Evolutionary conservation across 2,888 invertebrate genomes (phyloP), one percentile per base, ranked within the genome.

Genomic region (Ophion ventricosus): DNA sequence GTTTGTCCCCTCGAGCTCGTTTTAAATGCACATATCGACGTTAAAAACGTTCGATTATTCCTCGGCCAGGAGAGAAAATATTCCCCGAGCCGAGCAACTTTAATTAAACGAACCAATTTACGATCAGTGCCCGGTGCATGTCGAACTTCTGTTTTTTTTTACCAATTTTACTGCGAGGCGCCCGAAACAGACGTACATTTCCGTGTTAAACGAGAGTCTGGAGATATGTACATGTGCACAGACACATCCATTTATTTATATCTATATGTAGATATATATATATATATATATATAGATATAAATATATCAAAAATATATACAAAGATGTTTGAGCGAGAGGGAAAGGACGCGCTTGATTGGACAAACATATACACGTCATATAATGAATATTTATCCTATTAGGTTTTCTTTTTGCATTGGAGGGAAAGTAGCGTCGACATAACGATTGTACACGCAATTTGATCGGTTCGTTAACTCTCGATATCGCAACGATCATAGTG

Each of bases 101-200:
- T 86, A 86, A 86, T 86, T 87, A 85, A 87, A 87, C 85, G 82
- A 73, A 78, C 82, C 84, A 85, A 86, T 86, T 83, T 86, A 86
- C 84, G 86, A 81, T 81, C 76, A 80, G 64, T 40, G 54, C 80
- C 70, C 57, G 64, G 59, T 69, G 73, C 73, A 56, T 63, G 56
- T 80, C 64, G 70, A 17, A 54, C 35, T 82, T 64, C 67, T 77
- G 76, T 54, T 72, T 73, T 56, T 49, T 66, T 64, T 35, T 26
- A 57, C 25, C 26, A 43, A 49, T 29, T 20, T 59, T 63, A 2
- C 54, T n/a, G 35, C 64, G 25, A 72, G 26, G 61, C 40, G 61
- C 69, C 73, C 56, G 64, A 79, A 84, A 85, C 83, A 83, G 66
- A 83, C 64, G 70, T 79, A 17, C 66, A 77, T 83, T 84, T 77